Conservation (phyloP, 2,797 vertebrate species). For the Leuciscus waleckii region DNA sequence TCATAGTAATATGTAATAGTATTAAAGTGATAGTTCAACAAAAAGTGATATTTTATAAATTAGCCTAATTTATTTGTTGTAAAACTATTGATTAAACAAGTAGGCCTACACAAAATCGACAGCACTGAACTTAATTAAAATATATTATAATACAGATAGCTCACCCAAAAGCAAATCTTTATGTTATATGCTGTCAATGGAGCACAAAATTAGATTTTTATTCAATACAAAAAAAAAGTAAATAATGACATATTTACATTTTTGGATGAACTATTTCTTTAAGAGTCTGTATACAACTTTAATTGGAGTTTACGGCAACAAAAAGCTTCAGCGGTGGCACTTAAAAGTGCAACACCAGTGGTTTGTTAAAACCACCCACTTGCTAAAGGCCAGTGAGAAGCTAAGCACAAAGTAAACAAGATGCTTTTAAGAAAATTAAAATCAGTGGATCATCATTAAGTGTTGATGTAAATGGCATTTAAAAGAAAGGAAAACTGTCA, state of each 20-base stretch:
- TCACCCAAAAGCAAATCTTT: neutral
- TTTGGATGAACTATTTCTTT: neutral
- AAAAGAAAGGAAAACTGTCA: slow-evolving; percentile 40
- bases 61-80: neutral
- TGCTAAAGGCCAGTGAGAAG: slow-evolving; percentile 10
- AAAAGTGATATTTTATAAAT: neutral
- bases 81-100: neutral
- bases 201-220: neutral
- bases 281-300: neutral
- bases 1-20: neutral
- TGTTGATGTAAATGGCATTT: slow-evolving; percentile 43
- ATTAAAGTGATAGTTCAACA: neutral
- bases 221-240: too few relatives aligned
- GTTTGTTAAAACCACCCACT: slow-evolving; percentile 29
- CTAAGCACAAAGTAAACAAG: slow-evolving; percentile 52
- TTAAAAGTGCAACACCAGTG: slow-evolving; percentile 33
- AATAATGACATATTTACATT: neutral
- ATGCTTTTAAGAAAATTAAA: slow-evolving; percentile 61
- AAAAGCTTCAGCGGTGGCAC: neutral
- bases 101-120: neutral
- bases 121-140: neutral
- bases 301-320: neutral
- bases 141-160: neutral
- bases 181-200: neutral
- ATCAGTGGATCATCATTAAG: slow-evolving; percentile 44